Evolutionary conservation across 1,140 invertebrate genomes (phyloP).

Genomic region (Semibalanus balanoides): DNA sequence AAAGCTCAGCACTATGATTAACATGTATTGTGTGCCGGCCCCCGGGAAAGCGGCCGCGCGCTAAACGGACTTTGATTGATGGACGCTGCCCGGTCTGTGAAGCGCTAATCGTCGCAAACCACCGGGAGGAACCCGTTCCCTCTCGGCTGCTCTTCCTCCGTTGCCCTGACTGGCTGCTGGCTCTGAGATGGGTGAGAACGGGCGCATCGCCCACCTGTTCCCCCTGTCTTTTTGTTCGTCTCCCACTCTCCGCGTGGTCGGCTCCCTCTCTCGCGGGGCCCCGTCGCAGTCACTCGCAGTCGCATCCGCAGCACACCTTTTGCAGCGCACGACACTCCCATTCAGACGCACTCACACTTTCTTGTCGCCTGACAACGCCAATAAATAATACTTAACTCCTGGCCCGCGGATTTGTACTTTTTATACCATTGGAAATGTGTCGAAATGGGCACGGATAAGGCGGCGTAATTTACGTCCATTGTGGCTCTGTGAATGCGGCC

Average conservation of each 20-base stretch:
- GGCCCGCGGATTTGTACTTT: not conserved
- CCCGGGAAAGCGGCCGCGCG: not conserved
- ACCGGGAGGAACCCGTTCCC: too few species aligned
- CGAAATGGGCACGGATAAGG: not conserved
- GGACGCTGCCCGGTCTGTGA: not conserved
- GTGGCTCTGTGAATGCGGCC: not conserved
- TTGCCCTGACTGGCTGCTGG: too few species aligned
- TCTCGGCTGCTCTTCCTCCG: too few species aligned
- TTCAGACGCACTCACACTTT: not conserved
- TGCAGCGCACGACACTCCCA: not conserved
- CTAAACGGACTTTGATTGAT: not conserved
- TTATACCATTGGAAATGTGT: not conserved
- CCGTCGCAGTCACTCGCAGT: not conserved
- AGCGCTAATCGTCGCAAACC: not conserved
- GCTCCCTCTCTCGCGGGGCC: not conserved
- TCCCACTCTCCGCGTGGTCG: not conserved
- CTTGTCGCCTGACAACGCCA: not conserved
- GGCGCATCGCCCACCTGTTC: not conserved
- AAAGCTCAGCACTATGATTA: not conserved
- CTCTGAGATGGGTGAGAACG: not conserved
- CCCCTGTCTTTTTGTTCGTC: not conserved
- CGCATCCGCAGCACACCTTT: not conserved
- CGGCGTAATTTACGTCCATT: not conserved
- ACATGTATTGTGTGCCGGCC: not conserved
- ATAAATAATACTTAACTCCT: conserved; percentile 1